Base-by-base conservation (phyloP, 2,113 vertebrate species). In the Leucopsar rothschildi region DNA sequence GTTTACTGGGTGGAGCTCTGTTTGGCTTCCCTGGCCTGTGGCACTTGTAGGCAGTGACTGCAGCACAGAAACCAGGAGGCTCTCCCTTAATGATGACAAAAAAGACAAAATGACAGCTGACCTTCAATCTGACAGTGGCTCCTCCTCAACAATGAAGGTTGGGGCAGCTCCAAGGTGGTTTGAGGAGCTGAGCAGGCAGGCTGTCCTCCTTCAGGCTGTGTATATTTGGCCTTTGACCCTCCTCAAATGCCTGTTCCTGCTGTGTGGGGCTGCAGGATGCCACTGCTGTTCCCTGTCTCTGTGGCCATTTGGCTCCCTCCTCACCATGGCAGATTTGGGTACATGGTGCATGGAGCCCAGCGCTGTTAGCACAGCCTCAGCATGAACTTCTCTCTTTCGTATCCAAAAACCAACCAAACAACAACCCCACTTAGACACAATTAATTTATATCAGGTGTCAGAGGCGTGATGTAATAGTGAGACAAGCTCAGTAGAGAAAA, bases 91-190 rank as follows among this genome's bases (percentile, higher is more conserved):
- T 20, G 16, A 42, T 42, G 40, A 42, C 40, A 42, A 42, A 42
- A 42, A 42, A 15, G 15, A 42, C 40, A 42, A 42, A 42, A 42
- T 96, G 91, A 93, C 82, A 96, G 60, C 52, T 95, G 84, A 87
- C 95, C 90, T 94, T 90, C 91, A 77, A 66, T 64, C 94, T 96
- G 90, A 80, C 97, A 96, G 93, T 96, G 89, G 63, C 49, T 97
- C 49, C 75, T 96, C 82, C 93, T 92, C 92, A 79, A 78, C 77
- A 94, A 59, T 14, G 71, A 87, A 92, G 90, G 42, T n/a, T 96
- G 88, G 49, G 79, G 25, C 13, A 15, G 83, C 53, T 72, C 84
- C 83, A 69, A 35, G 45, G 44, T 60, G 94, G 57, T 55, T 69
- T 75, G 76, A 82, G 88, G 35, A 66, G 81, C 35, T 69, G 53